Conservation (phyloP, 1,140 invertebrate species). For the Calephelis virginiensis region DNA sequence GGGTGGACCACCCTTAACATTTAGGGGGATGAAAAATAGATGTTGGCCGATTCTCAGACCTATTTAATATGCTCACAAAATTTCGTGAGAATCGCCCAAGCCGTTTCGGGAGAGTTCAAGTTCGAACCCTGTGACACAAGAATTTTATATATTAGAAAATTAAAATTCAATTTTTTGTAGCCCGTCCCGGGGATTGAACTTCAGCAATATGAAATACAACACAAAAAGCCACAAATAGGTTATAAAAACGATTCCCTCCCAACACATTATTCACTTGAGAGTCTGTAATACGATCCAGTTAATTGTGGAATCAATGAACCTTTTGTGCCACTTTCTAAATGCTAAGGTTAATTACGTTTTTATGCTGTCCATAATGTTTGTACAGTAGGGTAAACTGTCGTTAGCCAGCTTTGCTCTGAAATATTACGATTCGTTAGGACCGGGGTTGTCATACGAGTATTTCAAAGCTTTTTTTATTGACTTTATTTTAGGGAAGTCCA, state of each 20-base stretch:
- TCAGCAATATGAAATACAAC: no score
- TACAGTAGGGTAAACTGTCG: conserved; percentile 11
- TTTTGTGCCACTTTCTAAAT: conserved; percentile 21
- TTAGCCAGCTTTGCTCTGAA: neutral
- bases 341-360: conserved; percentile 22
- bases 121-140: no score
- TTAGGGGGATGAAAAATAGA: no score
- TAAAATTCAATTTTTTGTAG: no score
- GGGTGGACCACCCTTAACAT: no score
- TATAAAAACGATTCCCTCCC: neutral
- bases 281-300: conserved; percentile 8
- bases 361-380: conserved; percentile 16
- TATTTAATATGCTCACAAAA: no score
- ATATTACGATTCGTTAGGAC: neutral
- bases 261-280: neutral
- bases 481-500: neutral
- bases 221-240: no score
- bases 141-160: no score
- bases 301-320: conserved; percentile 20
- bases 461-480: neutral
- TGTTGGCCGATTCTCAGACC: no score
- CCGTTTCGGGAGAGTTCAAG: no score
- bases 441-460: neutral
- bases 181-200: no score
- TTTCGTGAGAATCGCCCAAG: no score